Evolutionary conservation across 2,888 invertebrate genomes (phyloP).

Genomic region (Nomada fabriciana): DNA sequence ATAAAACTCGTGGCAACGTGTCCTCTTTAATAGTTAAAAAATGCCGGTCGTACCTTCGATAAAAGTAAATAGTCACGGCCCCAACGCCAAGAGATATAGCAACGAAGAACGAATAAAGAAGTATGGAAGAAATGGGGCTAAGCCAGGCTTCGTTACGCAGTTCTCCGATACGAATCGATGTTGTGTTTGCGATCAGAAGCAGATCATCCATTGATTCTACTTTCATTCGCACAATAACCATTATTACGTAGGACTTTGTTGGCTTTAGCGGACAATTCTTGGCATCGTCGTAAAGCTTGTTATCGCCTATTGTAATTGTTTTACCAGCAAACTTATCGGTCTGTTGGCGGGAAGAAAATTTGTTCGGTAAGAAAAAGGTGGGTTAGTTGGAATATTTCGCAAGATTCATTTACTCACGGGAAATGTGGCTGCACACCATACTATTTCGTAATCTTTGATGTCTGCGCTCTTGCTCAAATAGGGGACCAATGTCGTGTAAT

Average conservation of each 20-base stretch:
- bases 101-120: too few species aligned
- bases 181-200: slow-evolving; percentile 52
- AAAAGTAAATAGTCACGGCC: slow-evolving; percentile 28
- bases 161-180: slow-evolving; percentile 53
- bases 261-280: slow-evolving; percentile 65
- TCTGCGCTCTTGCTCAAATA: background rate
- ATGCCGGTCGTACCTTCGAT: slow-evolving; percentile 48
- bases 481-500: slow-evolving; percentile 1
- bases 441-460: slow-evolving; percentile 37
- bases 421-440: slow-evolving; percentile 59
- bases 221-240: slow-evolving; percentile 47
- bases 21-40: too few species aligned
- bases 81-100: slow-evolving; percentile 42
- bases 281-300: slow-evolving; percentile 38
- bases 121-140: slow-evolving; percentile 36
- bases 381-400: too few species aligned
- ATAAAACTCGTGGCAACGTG: background rate
- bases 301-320: slow-evolving; percentile 68
- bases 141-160: slow-evolving; percentile 57
- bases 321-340: slow-evolving; percentile 44
- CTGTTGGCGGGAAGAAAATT: slow-evolving; percentile 33
- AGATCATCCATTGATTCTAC: slow-evolving; percentile 13
- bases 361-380: background rate
- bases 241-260: slow-evolving; percentile 60
- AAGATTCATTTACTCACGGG: slow-evolving; percentile 46